These are phyloP conservation scores for Litoditis marina DNA, from an alignment of 2,888 invertebrate species.

Conservation along the genomic window DNA sequence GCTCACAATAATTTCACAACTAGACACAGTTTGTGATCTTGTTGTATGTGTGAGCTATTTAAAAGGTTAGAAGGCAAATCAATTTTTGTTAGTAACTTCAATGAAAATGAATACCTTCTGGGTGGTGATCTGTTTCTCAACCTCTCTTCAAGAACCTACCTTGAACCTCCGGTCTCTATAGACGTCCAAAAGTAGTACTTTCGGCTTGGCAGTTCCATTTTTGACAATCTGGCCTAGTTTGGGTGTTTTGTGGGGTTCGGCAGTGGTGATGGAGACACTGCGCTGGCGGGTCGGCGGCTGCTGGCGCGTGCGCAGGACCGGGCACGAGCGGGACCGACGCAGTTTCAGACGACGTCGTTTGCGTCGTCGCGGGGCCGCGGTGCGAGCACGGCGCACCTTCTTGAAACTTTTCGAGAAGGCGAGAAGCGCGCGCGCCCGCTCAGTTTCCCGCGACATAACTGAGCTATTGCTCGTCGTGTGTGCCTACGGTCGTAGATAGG, in stretches of 20 bases:
- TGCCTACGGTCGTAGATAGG: background rate
- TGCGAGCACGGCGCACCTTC: conserved; percentile 47
- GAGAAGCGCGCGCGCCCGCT: conserved; percentile 43
- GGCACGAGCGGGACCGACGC: conserved; percentile 22
- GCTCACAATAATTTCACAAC: too few species aligned
- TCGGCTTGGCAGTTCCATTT: conserved; percentile 6
- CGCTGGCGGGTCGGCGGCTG: conserved; percentile 24
- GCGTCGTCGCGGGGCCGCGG: conserved; percentile 33
- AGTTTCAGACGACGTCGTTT: conserved; percentile 32
- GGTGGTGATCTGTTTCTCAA: too few species aligned
- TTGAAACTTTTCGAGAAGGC: conserved; percentile 60
- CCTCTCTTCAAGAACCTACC: too few species aligned
- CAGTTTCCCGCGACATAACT: conserved; percentile 19
- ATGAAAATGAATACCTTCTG: too few species aligned
- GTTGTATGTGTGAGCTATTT: too few species aligned
- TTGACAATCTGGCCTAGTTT: background rate
- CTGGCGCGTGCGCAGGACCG: conserved; percentile 14
- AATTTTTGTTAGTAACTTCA: too few species aligned
- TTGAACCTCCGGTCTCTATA: conserved; percentile 25
- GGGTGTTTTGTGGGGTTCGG: conserved; percentile 3
- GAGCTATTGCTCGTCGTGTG: background rate
- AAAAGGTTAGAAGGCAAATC: too few species aligned
- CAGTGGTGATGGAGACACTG: conserved; percentile 25
- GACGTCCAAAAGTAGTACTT: conserved; percentile 30
- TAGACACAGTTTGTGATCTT: too few species aligned